Conservation (phyloP, 1,140 invertebrate species). For the Theocolax elegans region DNA sequence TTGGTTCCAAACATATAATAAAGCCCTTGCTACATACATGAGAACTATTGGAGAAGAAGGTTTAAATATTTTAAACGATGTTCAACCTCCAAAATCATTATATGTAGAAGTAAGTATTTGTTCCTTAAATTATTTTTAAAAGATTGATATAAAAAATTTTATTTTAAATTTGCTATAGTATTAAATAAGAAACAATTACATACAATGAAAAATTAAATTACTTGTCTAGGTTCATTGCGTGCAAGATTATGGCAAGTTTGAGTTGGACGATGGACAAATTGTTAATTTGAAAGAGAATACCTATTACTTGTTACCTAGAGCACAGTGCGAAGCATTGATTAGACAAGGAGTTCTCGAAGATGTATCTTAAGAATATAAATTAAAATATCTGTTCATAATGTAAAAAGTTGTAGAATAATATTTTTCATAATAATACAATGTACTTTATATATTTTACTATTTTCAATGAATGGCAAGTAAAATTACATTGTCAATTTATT, state of each 20-base stretch:
- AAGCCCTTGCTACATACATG: constrained; percentile 90
- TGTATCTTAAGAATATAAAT: constrained; percentile 58
- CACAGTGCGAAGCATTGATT: constrained; percentile 91
- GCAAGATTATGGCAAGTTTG: constrained; percentile 91
- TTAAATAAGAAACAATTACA: no score
- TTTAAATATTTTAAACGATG: constrained; percentile 87
- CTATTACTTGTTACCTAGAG: constrained; percentile 88
- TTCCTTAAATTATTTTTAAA: constrained; percentile 17
- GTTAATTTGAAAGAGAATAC: constrained; percentile 92
- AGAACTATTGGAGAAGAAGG: constrained; percentile 83
- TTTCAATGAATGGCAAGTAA: no score
- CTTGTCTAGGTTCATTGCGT: constrained; percentile 84
- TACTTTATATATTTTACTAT: not conserved
- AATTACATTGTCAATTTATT: no score
- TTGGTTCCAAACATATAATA: constrained; percentile 92
- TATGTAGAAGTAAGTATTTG: constrained; percentile 80
- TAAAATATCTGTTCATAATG: not conserved
- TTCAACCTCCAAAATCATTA: constrained; percentile 91
- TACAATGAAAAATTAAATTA: no score
- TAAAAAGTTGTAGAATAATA: not conserved
- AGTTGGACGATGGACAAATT: constrained; percentile 91
- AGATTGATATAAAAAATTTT: not conserved
- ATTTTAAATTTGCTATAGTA: no score
- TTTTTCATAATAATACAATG: not conserved
- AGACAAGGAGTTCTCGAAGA: constrained; percentile 93